phyloP scores from a whole-genome alignment of 30 jellyfish, hydroid and myxozoan genomes.

The Mastigias papua region DNA sequence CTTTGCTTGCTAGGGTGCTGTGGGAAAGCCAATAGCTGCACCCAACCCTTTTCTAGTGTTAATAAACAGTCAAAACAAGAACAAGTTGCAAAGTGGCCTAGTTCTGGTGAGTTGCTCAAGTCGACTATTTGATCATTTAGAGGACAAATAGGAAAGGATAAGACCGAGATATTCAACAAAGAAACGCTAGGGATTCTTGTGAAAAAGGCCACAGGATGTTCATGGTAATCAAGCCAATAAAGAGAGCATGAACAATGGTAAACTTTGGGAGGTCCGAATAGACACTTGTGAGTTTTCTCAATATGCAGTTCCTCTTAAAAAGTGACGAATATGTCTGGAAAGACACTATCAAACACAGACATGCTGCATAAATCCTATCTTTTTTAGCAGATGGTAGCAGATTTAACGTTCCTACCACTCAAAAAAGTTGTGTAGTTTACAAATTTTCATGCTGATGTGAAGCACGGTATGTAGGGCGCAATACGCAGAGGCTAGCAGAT shows the following conservation, averaged over 20 bases:
- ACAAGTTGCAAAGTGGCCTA: not conserved
- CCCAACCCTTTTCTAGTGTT: not conserved
- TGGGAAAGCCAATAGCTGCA: not conserved
- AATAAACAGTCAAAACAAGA: not conserved
- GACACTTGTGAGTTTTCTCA: conserved; percentile 5
- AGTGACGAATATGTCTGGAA: conserved; percentile 15
- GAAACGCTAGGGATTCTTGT: conserved; percentile 24
- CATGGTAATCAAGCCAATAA: not conserved
- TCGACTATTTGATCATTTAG: not conserved
- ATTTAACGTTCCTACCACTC: no score
- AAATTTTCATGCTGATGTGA: no score
- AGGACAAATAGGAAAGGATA: not conserved
- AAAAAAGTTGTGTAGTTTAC: no score
- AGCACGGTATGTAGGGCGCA: no score
- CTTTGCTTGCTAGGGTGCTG: not conserved
- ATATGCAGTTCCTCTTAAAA: not conserved
- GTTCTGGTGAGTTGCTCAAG: not conserved
- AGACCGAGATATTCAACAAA: conserved; percentile 25
- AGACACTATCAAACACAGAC: conserved; percentile 14
- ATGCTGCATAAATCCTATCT: no score
- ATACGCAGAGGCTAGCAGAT: no score
- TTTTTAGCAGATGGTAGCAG: no score
- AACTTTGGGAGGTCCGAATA: not conserved
- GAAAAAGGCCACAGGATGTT: conserved; percentile 28
- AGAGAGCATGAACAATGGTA: conserved; percentile 18